Evolutionary conservation across 2,888 invertebrate species (phyloP), one percentile per base, ranked within the genome.

Genomic region (Synanthedon tipuliformis): DNA sequence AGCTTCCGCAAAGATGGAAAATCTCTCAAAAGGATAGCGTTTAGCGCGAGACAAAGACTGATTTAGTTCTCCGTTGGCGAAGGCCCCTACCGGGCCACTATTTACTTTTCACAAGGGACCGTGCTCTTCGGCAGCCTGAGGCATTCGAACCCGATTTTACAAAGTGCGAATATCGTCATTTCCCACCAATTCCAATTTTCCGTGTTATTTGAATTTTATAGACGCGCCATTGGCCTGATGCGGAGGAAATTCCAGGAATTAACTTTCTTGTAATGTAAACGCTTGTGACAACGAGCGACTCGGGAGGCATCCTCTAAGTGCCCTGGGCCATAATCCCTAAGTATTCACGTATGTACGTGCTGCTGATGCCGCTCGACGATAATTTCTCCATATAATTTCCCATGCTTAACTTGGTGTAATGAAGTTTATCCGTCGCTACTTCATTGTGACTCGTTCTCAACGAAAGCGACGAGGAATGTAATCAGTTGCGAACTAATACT

Each of bases 401-500:
- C 75, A 83, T 83, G 78, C 81, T 83, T 82, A 84, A 85, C 81
- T 81, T 75, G 72, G 71, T 68, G 80, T 85, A 83, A 86, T 87
- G 81, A 84, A 86, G 85, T 86, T 85, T 85, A 88, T 86, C 83
- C 82, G 78, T 75, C 78, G 81, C 78, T 82, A 82, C 82, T 84
- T 80, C 81, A 83, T 81, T 82, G 78, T 73, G 77, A 83, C 78
- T 78, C 81, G 80, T 84, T 82, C 77, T 75, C 71, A 71, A 69
- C 68, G 73, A 67, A 75, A 73, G 73, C 73, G 75, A 71, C 76
- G 70, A 72, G 78, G 81, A 86, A 85, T 84, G 86, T 86, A 87
- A 86, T 86, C 84, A 85, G 83, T 82, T 83, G 81, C 74, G 78
- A 86, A 85, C 85, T 86, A 84, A 86, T 82, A 84, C 79, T 73